Evolutionary conservation across 2,113 vertebrate genomes (phyloP), one percentile per base, ranked within the genome.

Genomic region (Sturnira hondurensis): DNA sequence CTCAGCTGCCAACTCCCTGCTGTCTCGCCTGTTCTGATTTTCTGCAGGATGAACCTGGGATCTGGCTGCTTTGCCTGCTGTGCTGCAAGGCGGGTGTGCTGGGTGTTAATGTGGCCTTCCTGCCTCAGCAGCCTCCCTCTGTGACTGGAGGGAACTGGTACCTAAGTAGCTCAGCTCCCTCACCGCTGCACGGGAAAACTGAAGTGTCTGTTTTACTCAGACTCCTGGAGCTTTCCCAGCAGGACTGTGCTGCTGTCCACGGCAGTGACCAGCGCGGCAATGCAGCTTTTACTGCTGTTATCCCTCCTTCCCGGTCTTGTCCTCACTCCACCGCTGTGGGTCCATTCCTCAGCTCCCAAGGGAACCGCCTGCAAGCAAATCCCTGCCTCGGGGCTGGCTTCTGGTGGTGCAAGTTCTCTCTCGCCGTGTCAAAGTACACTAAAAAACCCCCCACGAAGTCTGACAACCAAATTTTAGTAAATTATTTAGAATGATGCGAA

Each of bases 121-220:
- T 7, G 20, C 65, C 52, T 24, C 6, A 7, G n/a, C 16, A 47
- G 26, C 50, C 54, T 76, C 4, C 3, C 28, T 82, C 31, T 22
- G 26, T 26, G 38, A 45, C 26, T 0, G 5, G 14, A 56, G 16
- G 22, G 47, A 83, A 61, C 2, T 13, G 2, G 33, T 38, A 8
- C 65, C 67, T 71, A 24, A 58, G 16, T 1, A 63, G 63, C 28
- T 50, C 56, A 45, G 61, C 17, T n/a, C 31, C 6, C 31, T 58
- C 17, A 7, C 7, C 19, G 6, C 45, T n/a, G 0, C 0, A 20
- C 7, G 47, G 56, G 26, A 41, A 43, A 50, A n/a, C 11, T 20
- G 12, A 74, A 68, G 36, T 5, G 41, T 56, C 61, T 10, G 45
- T 41, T 58, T 61, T 38, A 70, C 36, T 89, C 2, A 5, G 43